Base-by-base conservation (phyloP, 2,113 vertebrate genomes). In the Epinephelus moara region DNA sequence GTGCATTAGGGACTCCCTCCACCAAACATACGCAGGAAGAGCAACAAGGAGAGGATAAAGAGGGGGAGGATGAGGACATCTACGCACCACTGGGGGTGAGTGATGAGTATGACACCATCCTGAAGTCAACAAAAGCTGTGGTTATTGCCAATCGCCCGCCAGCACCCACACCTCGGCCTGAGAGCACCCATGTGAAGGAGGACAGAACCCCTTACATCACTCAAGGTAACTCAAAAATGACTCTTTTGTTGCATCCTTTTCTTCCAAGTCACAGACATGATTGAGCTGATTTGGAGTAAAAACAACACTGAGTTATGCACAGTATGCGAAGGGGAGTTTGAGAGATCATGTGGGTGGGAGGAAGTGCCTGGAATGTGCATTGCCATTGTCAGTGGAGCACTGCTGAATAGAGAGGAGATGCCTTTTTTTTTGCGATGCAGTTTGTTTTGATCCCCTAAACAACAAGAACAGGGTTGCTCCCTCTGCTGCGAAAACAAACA, bases 151-250 rank as follows among this genome's bases (percentile, higher is more conserved):
- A 91, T 78, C 92, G 94, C 69, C 97, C 96, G 1, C 96, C 96
- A 2, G 93, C 88, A 3, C 96, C 95, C 3, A 94, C 95, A 1
- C 97, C 96, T 6, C 92, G 94, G 78, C 93, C 94, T 7, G 85
- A 88, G 6, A 66, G 74, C 82, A 80, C 89, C 60, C 67, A 87
- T 8, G 47, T 57, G 49, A 95, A 75, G 60, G 93, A 92, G 57
- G 86, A 92, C 4, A 50, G 77, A 5, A 86, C 91, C 12, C 91
- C 88, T 25, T 88, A 67, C 80, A 93, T 94, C 1, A 86, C 90
- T 11, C 94, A 95, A 95, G 97, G 97, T 98, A 94, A 0, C 8
- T 30, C 12, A 9, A 6, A 45, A 45, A 45, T 27, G 33, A 53
- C 21, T 50, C 52, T 30, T 63, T 33, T 53, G 30, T 33, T 45